These are phyloP conservation scores for Enhydra lutris DNA, from an alignment of 2,113 vertebrate species.

Conservation along the genomic window DNA sequence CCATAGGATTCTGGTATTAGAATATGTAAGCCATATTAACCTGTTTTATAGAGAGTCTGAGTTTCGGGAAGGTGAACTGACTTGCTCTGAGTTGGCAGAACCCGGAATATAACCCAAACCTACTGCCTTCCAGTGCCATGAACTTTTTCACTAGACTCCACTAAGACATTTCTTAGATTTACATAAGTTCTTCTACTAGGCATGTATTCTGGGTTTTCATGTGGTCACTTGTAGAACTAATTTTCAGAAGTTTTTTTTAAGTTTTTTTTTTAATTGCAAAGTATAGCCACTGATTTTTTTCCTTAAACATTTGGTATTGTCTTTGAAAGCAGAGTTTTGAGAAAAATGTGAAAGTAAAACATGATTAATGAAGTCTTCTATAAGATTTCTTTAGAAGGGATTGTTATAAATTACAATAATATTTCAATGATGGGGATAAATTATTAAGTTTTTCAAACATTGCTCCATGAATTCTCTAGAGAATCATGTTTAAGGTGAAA, in stretches of 20 bases:
- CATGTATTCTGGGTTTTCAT: background rate
- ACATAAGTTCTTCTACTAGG: background rate
- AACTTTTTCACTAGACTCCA: background rate
- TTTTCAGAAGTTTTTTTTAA: background rate
- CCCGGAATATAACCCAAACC: background rate
- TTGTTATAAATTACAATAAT: background rate
- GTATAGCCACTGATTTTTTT: background rate
- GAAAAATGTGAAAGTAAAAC: background rate
- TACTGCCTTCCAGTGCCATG: background rate
- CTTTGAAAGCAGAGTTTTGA: background rate
- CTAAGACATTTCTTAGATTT: background rate
- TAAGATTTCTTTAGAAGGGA: background rate
- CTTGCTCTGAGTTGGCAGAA: background rate
- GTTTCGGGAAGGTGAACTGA: background rate
- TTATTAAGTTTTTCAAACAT: background rate
- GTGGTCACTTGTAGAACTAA: background rate
- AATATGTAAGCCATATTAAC: background rate
- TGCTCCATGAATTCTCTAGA: background rate
- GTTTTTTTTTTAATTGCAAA: background rate
- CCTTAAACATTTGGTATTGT: slow-evolving; percentile 3
- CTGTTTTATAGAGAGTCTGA: background rate
- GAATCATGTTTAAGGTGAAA: background rate
- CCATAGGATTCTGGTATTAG: background rate
- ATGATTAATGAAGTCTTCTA: background rate
- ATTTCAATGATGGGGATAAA: background rate